A percentile compares a stretch with the other conserved stretches of the same genome.
phyloP scores from a whole-genome alignment of 2,113 vertebrate genomes.

The Heptranchias perlo region DNA sequence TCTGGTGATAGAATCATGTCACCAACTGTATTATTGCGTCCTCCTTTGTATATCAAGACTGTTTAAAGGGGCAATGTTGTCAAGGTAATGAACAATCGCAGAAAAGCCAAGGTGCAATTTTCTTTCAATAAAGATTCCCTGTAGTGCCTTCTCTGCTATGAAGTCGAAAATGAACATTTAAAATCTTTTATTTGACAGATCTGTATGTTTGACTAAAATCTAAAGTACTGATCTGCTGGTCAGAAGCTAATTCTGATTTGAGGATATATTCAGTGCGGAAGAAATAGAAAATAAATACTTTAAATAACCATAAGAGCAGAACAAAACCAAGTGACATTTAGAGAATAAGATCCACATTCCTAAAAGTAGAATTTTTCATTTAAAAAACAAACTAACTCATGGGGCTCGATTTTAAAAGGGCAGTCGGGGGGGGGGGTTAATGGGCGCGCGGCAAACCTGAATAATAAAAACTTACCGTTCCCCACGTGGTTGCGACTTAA shows the following conservation, averaged over 20 bases:
- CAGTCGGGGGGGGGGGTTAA: too few relatives aligned
- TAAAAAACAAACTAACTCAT: not conserved
- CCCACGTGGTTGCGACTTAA: too few relatives aligned
- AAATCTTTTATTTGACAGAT: not conserved
- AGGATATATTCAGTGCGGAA: not conserved
- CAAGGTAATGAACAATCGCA: not conserved
- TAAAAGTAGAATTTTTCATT: not conserved
- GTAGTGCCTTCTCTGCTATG: not conserved
- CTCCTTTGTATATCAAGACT: not conserved
- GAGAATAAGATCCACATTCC: not conserved
- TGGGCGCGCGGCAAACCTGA: too few relatives aligned
- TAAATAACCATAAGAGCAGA: not conserved
- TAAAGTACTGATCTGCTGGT: not conserved
- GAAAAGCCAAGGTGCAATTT: not conserved
- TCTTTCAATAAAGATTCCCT: not conserved
- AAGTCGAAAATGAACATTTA: not conserved
- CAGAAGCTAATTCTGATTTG: not conserved
- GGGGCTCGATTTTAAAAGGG: too few relatives aligned
- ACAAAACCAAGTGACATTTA: not conserved
- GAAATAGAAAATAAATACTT: not conserved
- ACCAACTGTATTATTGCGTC: not conserved
- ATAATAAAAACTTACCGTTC: too few relatives aligned
- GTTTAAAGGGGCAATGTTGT: not conserved
- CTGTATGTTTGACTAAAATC: constrained; percentile 22
- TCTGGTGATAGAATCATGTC: not conserved